Evolutionary conservation across 2,888 invertebrate genomes (phyloP), one percentile per base, ranked within the genome.

Genomic region (Torymus texanus): DNA sequence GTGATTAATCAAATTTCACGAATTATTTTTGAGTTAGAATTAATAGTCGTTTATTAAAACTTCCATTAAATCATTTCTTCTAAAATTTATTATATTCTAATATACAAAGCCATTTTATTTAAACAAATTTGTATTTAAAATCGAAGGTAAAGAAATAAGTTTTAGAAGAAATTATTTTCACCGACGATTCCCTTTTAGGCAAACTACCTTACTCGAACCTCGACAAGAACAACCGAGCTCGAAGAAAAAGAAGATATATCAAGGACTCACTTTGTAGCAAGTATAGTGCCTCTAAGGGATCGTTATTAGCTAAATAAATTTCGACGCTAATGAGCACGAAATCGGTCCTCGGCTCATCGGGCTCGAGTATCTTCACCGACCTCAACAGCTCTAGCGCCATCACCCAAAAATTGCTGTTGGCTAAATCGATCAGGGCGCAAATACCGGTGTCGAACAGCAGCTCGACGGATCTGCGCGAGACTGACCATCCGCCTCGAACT

Each of bases 221-320:
- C 8, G 41, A 41, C 0, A 41, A 41, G 8, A 41, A 41, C 8
- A 41, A 41, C 5, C 41, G 41, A 41, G 41, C 8, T 41, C 8
- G 41, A 56, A 24, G 50, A 65, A 65, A 8, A 65, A 18, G 55
- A n/a, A 11, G n/a, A 41, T 41, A 71, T 12, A 55, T 41, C 65
- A 4, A 73, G 58, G 71, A 87, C 87, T 89, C 84, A 89, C 87
- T 82, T 84, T 84, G 86, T 13, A 89, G 77, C 70, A 88, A 82
- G 50, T 68, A 80, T 56, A 85, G 83, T 61, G 88, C 88, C 80
- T 88, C 83, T 21, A 86, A 14, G 10, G 85, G 82, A 58, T 84
- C 83, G n/a, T 83, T 81, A 84, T 88, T 88, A 51, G 86, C 87
- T 83, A 89, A 82, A 81, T 85, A 87, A 83, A 88, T 86, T 80